These are phyloP conservation scores for Pseudachorutes palmiensis DNA, from an alignment of 1,140 invertebrate species.

Conservation along the genomic window DNA sequence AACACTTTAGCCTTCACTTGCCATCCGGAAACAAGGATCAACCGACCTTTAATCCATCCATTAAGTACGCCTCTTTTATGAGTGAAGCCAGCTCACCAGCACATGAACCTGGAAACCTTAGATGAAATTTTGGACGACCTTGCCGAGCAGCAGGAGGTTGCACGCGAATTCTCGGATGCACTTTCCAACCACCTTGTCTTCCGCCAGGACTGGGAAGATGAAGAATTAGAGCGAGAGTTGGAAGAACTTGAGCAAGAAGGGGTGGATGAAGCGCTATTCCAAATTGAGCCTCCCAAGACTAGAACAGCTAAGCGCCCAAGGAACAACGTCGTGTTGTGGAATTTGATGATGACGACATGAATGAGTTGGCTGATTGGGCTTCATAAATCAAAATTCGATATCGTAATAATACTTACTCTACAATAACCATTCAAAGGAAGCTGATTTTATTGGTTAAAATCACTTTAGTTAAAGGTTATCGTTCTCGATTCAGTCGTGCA, in stretches of 20 bases:
- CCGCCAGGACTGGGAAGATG: constrained; percentile 52
- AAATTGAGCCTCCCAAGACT: constrained; percentile 44
- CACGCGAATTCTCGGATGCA: constrained; percentile 95
- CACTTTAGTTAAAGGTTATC: no score
- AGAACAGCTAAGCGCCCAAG: constrained; percentile 36
- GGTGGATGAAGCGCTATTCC: constrained; percentile 52
- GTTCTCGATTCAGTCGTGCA: no score
- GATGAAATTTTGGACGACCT: constrained; percentile 99
- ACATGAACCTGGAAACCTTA: constrained; percentile 97
- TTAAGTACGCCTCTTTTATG: constrained; percentile 94
- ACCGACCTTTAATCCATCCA: no score
- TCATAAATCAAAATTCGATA: no score
- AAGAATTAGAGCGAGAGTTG: constrained; percentile 52
- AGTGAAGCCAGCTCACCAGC: constrained; percentile 89
- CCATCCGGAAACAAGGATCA: no score
- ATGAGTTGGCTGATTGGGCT: constrained; percentile 72
- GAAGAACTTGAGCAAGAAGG: constrained; percentile 58
- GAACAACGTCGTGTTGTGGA: constrained; percentile 41
- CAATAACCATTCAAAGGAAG: no score
- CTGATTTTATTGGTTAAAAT: no score
- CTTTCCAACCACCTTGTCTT: constrained; percentile 97
- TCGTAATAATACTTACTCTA: no score
- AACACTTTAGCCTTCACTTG: no score
- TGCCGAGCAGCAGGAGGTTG: constrained; percentile 97
- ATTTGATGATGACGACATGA: constrained; percentile 68